These are phyloP conservation scores for Pseudococcus viburni DNA, from an alignment of 2,888 invertebrate genomes.

Conservation along the genomic window DNA sequence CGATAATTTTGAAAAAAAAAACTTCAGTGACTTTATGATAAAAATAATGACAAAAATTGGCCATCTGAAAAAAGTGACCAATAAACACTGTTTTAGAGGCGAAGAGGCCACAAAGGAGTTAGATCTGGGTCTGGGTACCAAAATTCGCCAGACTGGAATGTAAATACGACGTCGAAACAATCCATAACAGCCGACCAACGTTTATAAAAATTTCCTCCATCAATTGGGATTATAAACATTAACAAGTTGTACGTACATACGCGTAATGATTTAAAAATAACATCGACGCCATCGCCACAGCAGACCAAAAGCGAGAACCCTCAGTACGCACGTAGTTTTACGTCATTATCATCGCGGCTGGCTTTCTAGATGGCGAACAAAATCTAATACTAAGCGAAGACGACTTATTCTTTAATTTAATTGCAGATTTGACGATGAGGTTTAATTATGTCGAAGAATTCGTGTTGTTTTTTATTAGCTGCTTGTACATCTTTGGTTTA, in stretches of 20 bases:
- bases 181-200: neutral
- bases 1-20: too few species aligned
- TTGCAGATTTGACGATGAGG: constrained; percentile 41
- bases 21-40: too few species aligned
- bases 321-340: neutral
- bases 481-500: neutral
- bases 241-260: neutral
- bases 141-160: neutral
- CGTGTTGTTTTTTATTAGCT: constrained; percentile 28
- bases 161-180: neutral
- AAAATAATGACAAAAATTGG: too few species aligned
- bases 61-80: too few species aligned
- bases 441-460: constrained; percentile 44
- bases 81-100: too few species aligned
- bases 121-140: neutral
- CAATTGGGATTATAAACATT: constrained; percentile 23
- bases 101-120: neutral
- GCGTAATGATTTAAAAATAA: constrained; percentile 46
- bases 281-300: neutral
- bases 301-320: too few species aligned
- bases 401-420: constrained; percentile 23
- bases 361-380: neutral
- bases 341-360: neutral
- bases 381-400: neutral
- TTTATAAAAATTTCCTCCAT: constrained; percentile 1